Evolutionary conservation across 2,888 invertebrate species (phyloP).

Genomic region (Labia minor): DNA sequence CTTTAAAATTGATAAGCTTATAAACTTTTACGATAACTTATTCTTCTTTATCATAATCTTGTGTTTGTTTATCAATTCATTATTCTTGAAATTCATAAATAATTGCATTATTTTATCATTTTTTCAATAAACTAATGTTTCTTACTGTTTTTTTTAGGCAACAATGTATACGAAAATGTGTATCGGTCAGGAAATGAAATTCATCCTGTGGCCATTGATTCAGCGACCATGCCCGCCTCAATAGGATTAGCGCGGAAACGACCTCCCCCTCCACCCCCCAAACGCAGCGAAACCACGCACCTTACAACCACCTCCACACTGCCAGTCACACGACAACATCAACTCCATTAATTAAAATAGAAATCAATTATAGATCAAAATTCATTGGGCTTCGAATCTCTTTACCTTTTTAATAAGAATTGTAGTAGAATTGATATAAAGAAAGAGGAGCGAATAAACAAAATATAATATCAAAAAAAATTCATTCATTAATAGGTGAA

Average conservation of each 20-base stretch:
- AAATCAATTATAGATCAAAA: not conserved
- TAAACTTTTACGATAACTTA: no score
- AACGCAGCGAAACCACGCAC: slow-evolving; percentile 78
- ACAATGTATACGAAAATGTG: slow-evolving; percentile 70
- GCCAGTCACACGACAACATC: not conserved
- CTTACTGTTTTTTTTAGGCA: slow-evolving; percentile 27
- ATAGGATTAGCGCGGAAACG: slow-evolving; percentile 40
- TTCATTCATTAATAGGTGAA: no score
- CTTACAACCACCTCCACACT: slow-evolving; percentile 42
- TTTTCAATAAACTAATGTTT: no score
- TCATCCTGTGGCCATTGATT: not conserved
- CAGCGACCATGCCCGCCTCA: slow-evolving; percentile 1
- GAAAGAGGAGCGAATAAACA: no score
- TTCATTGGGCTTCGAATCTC: not conserved
- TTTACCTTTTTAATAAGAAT: not conserved
- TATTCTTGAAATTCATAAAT: no score
- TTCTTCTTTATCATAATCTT: no score
- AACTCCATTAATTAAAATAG: not conserved
- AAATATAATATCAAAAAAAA: no score
- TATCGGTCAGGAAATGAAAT: slow-evolving; percentile 32
- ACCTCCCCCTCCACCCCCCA: slow-evolving; percentile 83
- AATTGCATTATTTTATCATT: no score
- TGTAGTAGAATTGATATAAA: no score
- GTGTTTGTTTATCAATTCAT: no score
- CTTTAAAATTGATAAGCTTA: no score